Evolutionary conservation across 2,888 invertebrate species (phyloP).

Genomic region (Buathra laborator): DNA sequence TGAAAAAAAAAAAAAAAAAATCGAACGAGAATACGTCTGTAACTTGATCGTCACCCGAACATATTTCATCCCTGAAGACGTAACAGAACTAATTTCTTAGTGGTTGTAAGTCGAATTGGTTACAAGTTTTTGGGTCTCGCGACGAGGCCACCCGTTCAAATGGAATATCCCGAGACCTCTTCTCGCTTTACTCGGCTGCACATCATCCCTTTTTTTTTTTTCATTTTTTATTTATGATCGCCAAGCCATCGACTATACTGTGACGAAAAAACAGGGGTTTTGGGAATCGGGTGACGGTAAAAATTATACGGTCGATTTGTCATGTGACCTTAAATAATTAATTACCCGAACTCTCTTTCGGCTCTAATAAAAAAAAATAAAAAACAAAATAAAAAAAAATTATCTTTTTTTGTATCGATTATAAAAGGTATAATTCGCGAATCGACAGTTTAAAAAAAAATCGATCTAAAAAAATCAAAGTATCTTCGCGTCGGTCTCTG

Average conservation of each 20-base stretch:
- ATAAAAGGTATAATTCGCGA: not conserved
- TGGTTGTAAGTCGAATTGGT: slow-evolving; percentile 46
- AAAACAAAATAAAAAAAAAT: not conserved
- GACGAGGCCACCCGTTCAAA: slow-evolving; percentile 12
- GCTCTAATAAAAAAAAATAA: not conserved
- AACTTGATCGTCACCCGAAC: slow-evolving; percentile 52
- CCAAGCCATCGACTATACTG: not conserved
- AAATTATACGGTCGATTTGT: slow-evolving; percentile 48
- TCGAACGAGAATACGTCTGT: slow-evolving; percentile 19
- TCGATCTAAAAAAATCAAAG: slow-evolving; percentile 31
- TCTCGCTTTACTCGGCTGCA: slow-evolving; percentile 16
- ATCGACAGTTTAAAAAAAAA: not conserved
- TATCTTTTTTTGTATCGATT: not conserved
- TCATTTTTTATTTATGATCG: slow-evolving; percentile 44
- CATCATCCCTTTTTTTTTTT: slow-evolving; percentile 24
- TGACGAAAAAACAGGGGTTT: not conserved
- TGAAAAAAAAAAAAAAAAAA: slow-evolving; percentile 14
- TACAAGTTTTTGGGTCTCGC: slow-evolving; percentile 37
- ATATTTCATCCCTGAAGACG: slow-evolving; percentile 46
- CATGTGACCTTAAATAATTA: not conserved
- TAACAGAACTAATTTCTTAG: slow-evolving; percentile 34
- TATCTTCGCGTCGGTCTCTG: not conserved
- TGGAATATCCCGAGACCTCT: slow-evolving; percentile 1
- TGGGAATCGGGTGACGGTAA: slow-evolving; percentile 29
- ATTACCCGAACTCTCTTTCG: not conserved